Percentiles rank a stretch among this genome's conserved stretches.
Conservation (phyloP, 2,113 vertebrate species). For the Hyaena hyaena region DNA sequence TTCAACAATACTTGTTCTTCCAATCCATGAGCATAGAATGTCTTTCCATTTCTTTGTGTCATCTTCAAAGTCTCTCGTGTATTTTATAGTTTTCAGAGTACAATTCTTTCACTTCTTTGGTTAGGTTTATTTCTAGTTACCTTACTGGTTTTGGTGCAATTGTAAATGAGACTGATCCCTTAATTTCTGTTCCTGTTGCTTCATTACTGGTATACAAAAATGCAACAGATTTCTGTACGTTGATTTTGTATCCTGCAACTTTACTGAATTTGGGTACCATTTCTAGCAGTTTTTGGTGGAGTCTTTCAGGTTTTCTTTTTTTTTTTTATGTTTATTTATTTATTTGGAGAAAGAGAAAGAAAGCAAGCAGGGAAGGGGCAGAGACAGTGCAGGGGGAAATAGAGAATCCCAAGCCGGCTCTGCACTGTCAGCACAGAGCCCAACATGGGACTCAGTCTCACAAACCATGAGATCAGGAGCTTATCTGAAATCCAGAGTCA, state of each 20-base stretch:
- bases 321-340: no score
- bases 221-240: background rate
- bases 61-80: background rate
- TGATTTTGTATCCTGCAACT: background rate
- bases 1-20: background rate
- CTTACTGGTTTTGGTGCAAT: background rate
- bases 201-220: background rate
- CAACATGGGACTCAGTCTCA: no score
- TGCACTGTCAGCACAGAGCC: no score
- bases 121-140: background rate
- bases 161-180: background rate
- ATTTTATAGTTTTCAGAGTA: background rate
- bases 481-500: no score
- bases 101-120: background rate
- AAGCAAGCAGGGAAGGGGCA: no score
- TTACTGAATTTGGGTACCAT: background rate
- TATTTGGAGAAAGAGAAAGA: no score
- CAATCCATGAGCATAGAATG: background rate
- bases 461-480: no score
- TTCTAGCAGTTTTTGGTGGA: background rate
- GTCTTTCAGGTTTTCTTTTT: background rate
- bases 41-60: background rate
- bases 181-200: background rate
- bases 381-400: no score
- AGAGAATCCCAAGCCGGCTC: no score